These are phyloP conservation scores for Naja naja DNA, from an alignment of 2,113 vertebrate species.

Conservation along the genomic window DNA sequence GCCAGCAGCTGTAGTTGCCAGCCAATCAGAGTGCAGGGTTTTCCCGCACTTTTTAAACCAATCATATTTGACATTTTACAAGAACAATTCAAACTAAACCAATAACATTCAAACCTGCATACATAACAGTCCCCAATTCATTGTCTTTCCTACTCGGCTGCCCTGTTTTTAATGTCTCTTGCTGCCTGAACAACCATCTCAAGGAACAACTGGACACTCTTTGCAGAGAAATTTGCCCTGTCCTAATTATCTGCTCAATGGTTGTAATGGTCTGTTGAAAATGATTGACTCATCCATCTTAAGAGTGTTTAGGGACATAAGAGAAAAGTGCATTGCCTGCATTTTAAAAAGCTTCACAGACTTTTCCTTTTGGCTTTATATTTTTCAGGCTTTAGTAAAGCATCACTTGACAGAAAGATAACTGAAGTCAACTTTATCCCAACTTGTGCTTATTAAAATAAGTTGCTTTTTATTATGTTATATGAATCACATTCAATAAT, in stretches of 20 bases:
- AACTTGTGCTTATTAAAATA: background rate
- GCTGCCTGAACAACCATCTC: background rate
- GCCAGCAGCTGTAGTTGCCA: too few species aligned
- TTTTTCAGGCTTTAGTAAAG: background rate
- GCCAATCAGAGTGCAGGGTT: too few species aligned
- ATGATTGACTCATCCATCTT: background rate
- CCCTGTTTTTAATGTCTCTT: background rate
- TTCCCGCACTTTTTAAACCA: too few species aligned
- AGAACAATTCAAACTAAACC: too few species aligned
- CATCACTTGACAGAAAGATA: background rate
- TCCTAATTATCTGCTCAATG: conserved; percentile 11
- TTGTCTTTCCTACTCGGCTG: background rate
- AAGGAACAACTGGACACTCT: background rate
- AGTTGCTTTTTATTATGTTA: background rate
- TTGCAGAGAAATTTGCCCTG: conserved; percentile 1
- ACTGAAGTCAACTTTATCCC: background rate
- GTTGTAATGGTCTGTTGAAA: background rate
- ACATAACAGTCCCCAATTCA: too few species aligned
- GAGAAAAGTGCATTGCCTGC: conserved; percentile 17
- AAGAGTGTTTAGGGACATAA: background rate
- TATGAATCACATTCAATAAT: background rate
- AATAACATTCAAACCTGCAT: too few species aligned
- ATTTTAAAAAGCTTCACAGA: conserved; percentile 16
- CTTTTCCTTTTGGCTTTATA: conserved; percentile 3
- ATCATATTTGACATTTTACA: too few species aligned